Evolutionary conservation across 2,113 vertebrate species (phyloP).

Genomic region (Leptosomus discolor): DNA sequence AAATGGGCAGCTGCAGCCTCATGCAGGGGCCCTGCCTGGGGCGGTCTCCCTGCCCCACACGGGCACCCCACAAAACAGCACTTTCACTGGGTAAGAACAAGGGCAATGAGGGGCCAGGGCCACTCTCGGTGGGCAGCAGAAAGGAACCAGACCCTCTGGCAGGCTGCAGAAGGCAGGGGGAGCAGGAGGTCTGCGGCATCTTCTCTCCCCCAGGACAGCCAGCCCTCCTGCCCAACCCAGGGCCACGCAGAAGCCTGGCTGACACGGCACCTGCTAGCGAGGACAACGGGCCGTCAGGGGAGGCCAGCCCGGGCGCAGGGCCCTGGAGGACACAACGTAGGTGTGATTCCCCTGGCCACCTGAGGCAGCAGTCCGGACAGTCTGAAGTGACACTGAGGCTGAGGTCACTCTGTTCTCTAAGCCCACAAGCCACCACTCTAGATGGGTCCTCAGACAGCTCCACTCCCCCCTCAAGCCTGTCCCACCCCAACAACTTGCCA

Average conservation of each 20-base stretch:
- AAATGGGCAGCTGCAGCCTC: not conserved
- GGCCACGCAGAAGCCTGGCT: not conserved
- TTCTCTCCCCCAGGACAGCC: not conserved
- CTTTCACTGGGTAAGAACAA: not conserved
- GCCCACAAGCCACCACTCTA: not conserved
- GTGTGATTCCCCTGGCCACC: not conserved
- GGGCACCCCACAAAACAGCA: not conserved
- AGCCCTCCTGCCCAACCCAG: not conserved
- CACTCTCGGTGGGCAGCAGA: not conserved
- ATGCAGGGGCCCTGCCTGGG: rapidly evolving
- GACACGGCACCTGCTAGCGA: rapidly evolving
- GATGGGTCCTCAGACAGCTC: not conserved
- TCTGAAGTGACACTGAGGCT: not conserved
- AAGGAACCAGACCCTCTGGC: not conserved
- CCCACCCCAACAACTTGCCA: not conserved
- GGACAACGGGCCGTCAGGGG: rapidly evolving
- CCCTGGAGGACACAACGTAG: not conserved
- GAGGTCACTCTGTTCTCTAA: not conserved
- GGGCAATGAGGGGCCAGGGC: not conserved
- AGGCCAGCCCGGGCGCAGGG: not conserved
- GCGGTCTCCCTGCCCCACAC: not conserved
- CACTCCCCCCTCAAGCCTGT: not conserved
- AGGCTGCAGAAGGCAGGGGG: not conserved
- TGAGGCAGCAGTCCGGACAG: rapidly evolving
- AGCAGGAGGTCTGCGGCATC: not conserved